These are phyloP conservation scores for Chiridota heheva DNA, from an alignment of 35 echinoderm and acorn worm genomes.

Conservation along the genomic window DNA sequence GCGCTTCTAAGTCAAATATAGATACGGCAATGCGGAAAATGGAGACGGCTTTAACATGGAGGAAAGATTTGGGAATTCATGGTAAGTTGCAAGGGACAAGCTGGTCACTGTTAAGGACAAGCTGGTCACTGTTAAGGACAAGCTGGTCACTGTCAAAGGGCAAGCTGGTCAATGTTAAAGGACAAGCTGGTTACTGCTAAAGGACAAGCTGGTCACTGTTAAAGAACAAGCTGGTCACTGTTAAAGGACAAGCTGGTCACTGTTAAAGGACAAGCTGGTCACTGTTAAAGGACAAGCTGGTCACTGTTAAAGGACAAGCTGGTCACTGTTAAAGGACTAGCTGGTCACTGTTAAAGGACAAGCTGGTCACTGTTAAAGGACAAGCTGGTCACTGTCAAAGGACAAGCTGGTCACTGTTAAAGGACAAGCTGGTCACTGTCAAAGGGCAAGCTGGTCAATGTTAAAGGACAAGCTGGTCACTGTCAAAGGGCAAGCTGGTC, in stretches of 20 bases:
- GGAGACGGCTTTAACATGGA: constrained; percentile 68
- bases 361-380: no score
- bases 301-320: no score
- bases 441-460: no score
- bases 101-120: no score
- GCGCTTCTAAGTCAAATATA: constrained; percentile 57
- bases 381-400: no score
- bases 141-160: background rate
- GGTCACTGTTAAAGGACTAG: no score
- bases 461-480: no score
- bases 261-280: background rate
- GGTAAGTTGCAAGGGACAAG: constrained; percentile 24
- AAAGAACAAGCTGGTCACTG: background rate
- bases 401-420: no score
- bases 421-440: no score
- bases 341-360: no score
- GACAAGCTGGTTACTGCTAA: background rate
- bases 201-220: background rate
- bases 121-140: background rate
- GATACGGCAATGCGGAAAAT: constrained; percentile 61
- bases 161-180: background rate
- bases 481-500: no score
- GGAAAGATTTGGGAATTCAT: constrained; percentile 62
- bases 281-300: no score
- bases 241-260: background rate